A percentile compares a stretch with the other conserved stretches of the same genome.
These are phyloP conservation scores for Hozukius guyotensis DNA, from an alignment of 2,797 vertebrate species.

Conservation along the genomic window DNA sequence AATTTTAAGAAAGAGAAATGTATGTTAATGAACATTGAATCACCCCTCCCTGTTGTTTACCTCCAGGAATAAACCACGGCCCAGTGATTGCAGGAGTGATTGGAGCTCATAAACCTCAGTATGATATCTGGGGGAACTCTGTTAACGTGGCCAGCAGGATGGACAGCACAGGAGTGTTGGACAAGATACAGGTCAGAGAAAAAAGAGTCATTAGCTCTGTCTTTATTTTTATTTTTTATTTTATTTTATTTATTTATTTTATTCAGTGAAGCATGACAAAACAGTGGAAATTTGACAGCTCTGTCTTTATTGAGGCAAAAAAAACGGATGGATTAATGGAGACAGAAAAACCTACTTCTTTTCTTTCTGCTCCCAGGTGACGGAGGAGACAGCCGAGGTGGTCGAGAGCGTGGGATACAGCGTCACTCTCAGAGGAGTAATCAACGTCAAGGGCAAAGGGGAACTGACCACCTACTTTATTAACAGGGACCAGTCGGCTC, in stretches of 20 bases:
- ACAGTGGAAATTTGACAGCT: no score
- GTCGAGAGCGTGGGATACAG: constrained; percentile 84
- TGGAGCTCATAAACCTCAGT: constrained; percentile 91
- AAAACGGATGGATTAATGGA: background rate
- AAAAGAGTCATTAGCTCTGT: background rate
- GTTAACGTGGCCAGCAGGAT: constrained; percentile 94
- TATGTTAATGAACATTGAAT: background rate
- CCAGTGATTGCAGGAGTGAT: constrained; percentile 93
- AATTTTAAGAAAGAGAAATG: background rate
- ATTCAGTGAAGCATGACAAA: no score
- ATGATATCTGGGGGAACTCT: constrained; percentile 93
- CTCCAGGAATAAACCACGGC: constrained; percentile 88
- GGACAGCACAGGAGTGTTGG: constrained; percentile 90
- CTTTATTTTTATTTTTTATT: no score
- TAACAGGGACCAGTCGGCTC: constrained; percentile 76
- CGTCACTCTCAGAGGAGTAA: constrained; percentile 84
- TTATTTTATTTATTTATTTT: no score
- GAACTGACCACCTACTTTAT: constrained; percentile 91
- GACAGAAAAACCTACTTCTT: background rate
- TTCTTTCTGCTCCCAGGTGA: constrained; percentile 80
- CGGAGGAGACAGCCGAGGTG: constrained; percentile 86
- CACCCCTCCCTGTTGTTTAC: background rate
- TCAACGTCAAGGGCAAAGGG: constrained; percentile 93
- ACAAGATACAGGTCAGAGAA: constrained; percentile 88
- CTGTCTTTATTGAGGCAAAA: background rate